Evolutionary conservation across 2,113 vertebrate genomes (phyloP).

Genomic region (Neodontobutis hainanensis): DNA sequence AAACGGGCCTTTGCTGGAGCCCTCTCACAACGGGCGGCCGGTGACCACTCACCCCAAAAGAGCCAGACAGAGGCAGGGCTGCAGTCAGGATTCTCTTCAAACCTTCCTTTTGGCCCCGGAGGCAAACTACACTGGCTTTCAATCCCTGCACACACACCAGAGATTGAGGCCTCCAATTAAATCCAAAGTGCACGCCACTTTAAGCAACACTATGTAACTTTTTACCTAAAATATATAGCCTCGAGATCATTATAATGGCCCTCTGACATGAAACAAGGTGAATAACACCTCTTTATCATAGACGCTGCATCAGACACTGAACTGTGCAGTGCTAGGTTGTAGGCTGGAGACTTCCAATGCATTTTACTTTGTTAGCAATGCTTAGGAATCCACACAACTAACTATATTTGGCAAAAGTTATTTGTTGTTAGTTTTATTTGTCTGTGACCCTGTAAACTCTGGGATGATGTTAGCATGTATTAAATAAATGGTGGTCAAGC

Average conservation of each 20-base stretch:
- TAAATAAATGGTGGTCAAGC: too few species aligned
- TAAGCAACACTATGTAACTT: conserved; percentile 6
- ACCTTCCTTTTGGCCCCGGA: conserved; percentile 26
- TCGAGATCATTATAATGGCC: conserved; percentile 3
- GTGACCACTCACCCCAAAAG: conserved; percentile 47
- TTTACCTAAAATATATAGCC: conserved; percentile 8
- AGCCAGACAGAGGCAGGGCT: conserved; percentile 43
- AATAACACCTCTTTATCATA: background rate
- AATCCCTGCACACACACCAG: conserved; percentile 42
- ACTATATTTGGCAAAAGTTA: too few species aligned
- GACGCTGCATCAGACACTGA: background rate
- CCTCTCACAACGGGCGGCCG: conserved; percentile 32
- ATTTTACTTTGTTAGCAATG: background rate
- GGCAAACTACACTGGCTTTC: conserved; percentile 22
- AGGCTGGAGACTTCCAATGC: background rate
- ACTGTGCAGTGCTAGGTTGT: background rate
- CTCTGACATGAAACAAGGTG: background rate
- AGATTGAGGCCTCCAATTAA: conserved; percentile 96
- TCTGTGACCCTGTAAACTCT: too few species aligned
- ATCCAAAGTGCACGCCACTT: conserved; percentile 88
- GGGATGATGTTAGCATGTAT: too few species aligned
- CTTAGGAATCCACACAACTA: background rate
- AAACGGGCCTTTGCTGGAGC: conserved; percentile 47
- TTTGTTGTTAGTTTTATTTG: too few species aligned
- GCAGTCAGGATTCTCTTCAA: conserved; percentile 82